A percentile compares a stretch with the other conserved stretches of the same genome.
phyloP scores from a whole-genome alignment of 2,888 invertebrate genomes.

The Mallateleia sp. region DNA sequence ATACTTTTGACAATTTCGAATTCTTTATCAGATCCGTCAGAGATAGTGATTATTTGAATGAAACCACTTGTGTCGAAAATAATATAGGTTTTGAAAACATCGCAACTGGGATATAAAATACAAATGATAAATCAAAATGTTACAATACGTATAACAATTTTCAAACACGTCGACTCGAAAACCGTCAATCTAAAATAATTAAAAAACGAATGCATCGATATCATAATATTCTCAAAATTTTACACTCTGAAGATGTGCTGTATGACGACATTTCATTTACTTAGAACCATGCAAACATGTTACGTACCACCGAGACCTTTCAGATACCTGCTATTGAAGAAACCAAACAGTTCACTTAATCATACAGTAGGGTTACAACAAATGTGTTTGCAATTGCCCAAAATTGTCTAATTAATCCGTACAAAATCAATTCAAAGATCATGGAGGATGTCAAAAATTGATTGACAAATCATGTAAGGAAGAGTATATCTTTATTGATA shows the following conservation, averaged over 20 bases:
- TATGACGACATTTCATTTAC: slow-evolving; percentile 24
- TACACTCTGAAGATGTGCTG: slow-evolving; percentile 73
- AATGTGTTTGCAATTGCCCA: slow-evolving; percentile 3
- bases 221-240: slow-evolving; percentile 68
- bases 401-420: neutral
- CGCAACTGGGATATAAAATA: slow-evolving; percentile 54
- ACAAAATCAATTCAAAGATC: neutral
- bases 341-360: neutral
- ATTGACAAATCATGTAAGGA: slow-evolving; percentile 15
- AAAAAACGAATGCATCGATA: slow-evolving; percentile 46
- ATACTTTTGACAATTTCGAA: slow-evolving; percentile 26
- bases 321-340: slow-evolving; percentile 28
- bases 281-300: slow-evolving; percentile 32
- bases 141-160: slow-evolving; percentile 24
- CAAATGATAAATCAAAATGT: slow-evolving; percentile 49
- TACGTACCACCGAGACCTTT: slow-evolving; percentile 53
- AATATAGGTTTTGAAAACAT: slow-evolving; percentile 49
- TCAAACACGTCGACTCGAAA: slow-evolving; percentile 45
- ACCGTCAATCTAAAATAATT: slow-evolving; percentile 47
- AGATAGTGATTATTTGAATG: slow-evolving; percentile 20
- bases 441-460: slow-evolving; percentile 12
- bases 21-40: neutral
- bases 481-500: slow-evolving; percentile 35
- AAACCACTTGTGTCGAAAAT: slow-evolving; percentile 33
- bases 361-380: slow-evolving; percentile 30